phyloP scores from a whole-genome alignment of 23 tunicate genomes.

The Phallusia fumigata region DNA sequence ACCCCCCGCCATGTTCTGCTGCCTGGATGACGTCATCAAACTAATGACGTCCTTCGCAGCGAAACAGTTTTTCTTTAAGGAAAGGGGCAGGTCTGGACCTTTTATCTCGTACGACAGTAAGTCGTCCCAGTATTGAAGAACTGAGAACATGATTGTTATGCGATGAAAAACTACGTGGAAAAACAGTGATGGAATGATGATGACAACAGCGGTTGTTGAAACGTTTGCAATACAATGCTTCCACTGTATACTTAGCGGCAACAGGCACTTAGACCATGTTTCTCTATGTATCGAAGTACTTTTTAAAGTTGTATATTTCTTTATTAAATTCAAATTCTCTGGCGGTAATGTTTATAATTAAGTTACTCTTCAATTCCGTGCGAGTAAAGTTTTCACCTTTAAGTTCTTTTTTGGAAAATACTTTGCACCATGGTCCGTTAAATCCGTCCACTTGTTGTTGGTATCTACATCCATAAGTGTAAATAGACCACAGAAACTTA shows the following conservation, averaged over 20 bases:
- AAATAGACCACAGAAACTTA: not conserved
- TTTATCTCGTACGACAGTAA: not conserved
- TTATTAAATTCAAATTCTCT: no score
- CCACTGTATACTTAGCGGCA: no score
- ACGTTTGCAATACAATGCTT: no score
- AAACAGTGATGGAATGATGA: no score
- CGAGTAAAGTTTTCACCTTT: not conserved
- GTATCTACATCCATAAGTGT: not conserved
- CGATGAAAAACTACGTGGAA: no score
- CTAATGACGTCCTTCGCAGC: not conserved
- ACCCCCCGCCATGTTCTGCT: not conserved
- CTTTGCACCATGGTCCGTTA: not conserved
- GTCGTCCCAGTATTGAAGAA: not conserved
- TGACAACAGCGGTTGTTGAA: no score
- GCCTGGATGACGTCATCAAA: not conserved
- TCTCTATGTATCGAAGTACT: no score
- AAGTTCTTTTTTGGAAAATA: not conserved
- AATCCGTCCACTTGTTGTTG: not conserved
- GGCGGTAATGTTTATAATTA: no score
- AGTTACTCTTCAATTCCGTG: no score
- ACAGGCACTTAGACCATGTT: no score
- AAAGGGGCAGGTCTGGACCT: not conserved
- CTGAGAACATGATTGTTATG: not conserved
- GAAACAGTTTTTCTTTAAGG: not conserved
- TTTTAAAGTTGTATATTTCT: no score